Percentiles rank a stretch among this genome's conserved stretches.
Conservation (phyloP, 2,797 vertebrate genomes). For the Meda fulgida region DNA sequence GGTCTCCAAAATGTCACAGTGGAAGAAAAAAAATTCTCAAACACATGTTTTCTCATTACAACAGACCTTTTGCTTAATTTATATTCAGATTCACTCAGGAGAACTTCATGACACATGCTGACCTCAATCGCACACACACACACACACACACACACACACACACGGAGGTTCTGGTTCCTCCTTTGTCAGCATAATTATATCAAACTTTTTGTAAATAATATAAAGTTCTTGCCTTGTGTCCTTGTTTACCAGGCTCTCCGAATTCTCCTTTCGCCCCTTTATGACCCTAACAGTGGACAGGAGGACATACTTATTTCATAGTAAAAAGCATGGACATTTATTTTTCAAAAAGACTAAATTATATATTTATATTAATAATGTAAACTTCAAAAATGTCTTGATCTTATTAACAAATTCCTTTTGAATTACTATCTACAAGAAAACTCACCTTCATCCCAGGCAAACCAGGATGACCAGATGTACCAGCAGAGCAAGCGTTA, state of each 20-base stretch:
- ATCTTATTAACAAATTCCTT: not conserved
- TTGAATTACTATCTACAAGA: not conserved
- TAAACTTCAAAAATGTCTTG: not conserved
- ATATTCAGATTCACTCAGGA: constrained; percentile 5
- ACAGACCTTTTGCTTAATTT: constrained; percentile 9
- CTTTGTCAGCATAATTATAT: not conserved
- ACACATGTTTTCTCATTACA: not conserved
- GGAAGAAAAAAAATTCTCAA: not conserved
- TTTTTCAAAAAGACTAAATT: too few species aligned
- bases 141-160: not conserved
- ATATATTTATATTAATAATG: not conserved
- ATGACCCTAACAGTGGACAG: constrained; percentile 84
- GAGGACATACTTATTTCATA: not conserved
- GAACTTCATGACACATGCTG: not conserved
- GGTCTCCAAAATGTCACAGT: constrained; percentile 17
- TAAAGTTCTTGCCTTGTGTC: constrained; percentile 88
- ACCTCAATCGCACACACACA: not conserved
- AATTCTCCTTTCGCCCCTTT: constrained; percentile 94
- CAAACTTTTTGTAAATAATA: not conserved
- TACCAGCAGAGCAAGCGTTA: constrained; percentile 87
- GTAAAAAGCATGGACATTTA: not conserved
- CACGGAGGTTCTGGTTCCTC: not conserved
- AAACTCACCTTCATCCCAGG: constrained; percentile 94
- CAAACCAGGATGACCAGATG: constrained; percentile 89
- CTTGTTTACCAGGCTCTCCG: constrained; percentile 97